Evolutionary conservation across 2,113 vertebrate species (phyloP), one percentile per base, ranked within the genome.

Genomic region (Acinonyx jubatus): DNA sequence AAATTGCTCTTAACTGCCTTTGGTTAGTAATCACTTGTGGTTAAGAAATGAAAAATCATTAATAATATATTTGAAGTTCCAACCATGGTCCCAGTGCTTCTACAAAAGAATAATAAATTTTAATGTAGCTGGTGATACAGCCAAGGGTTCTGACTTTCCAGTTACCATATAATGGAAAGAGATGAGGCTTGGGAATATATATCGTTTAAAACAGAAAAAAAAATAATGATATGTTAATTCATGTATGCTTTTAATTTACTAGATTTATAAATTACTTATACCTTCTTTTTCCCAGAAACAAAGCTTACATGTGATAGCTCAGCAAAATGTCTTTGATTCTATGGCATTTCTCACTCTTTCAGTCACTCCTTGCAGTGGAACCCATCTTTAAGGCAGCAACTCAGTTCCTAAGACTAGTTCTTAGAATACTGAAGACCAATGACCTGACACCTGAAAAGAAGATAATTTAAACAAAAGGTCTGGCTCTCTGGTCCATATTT

Each of bases 21-120:
- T 71, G 25, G 2, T 25, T 66, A 84, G 65, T 41, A 92, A 76
- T n/a, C 65, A 71, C 5, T 92, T 88, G 23, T 92, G 57, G 27
- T 63, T 94, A 73, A 95, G 61, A 97, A 92, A 69, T 94, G 50
- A 81, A 96, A 92, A 83, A 21, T 27, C 27, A 41, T 80, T 61
- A 69, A 69, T 48, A 83, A 52, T 65, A 65, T 45, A 80, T 63
- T 69, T 61, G 33, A 92, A 95, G 88, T 68, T 63, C 27, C 36
- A 57, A 89, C 5, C 25, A 45, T 23, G 1, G 27, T 45, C 63
- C 55, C 48, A 86, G 9, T 61, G 13, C 5, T 4, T 73, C 41
- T 36, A 71, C 3, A 57, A 86, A 94, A 96, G 68, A 79, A 61
- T 36, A 79, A 61, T 36, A 68, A 55, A 45, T 89, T 52, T 61